These are phyloP conservation scores for Pygocentrus nattereri DNA, from an alignment of 2,797 vertebrate species.

Conservation along the genomic window DNA sequence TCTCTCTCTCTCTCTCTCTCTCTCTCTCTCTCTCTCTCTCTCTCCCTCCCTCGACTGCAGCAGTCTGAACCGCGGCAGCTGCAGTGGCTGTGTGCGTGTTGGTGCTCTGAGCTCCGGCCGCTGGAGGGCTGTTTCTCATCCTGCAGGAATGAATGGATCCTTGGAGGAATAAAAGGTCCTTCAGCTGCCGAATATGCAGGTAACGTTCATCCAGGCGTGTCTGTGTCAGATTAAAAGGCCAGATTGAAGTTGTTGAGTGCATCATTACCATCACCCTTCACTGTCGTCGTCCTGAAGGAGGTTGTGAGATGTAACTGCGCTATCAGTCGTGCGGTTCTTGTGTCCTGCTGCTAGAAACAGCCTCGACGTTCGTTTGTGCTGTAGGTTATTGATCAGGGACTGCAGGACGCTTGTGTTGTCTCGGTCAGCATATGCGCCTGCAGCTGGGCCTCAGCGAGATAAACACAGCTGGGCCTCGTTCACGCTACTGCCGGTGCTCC, in stretches of 20 bases:
- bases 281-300: constrained; percentile 6
- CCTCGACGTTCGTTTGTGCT: neutral
- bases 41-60: neutral
- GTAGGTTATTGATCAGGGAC: neutral
- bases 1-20: neutral
- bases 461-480: no score
- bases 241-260: neutral
- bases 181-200: constrained; percentile 73
- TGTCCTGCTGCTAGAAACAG: no score
- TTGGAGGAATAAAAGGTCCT: constrained; percentile 67
- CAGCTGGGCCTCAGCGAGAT: neutral
- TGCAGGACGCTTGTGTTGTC: neutral
- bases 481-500: no score
- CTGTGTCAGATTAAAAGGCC: no score
- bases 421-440: neutral
- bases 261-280: neutral
- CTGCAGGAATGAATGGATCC: constrained; percentile 73
- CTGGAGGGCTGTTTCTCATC: neutral
- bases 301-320: neutral
- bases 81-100: constrained; percentile 23
- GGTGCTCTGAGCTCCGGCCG: neutral
- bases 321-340: neutral
- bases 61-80: constrained; percentile 13
- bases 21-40: neutral
- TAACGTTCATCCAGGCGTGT: constrained; percentile 57